Conservation (phyloP, 2,888 invertebrate genomes). For the Cephus runcator region DNA sequence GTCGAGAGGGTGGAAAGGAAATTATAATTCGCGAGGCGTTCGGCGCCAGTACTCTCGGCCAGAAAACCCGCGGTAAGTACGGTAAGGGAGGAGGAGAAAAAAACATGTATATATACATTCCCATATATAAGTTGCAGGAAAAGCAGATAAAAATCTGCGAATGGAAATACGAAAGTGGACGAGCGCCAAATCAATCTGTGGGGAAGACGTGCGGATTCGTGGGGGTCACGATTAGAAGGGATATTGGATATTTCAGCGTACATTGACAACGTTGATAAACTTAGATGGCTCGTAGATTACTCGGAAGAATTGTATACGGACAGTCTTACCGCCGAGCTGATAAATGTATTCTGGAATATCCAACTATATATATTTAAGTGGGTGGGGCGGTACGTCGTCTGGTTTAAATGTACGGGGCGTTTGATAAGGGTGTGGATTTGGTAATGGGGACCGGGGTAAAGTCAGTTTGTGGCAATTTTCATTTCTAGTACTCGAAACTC, state of each 20-base stretch:
- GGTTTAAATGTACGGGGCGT: background rate
- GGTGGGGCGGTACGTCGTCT: background rate
- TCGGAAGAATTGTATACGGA: background rate
- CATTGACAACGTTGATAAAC: background rate
- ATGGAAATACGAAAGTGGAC: background rate
- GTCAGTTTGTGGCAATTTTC: background rate
- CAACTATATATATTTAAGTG: background rate
- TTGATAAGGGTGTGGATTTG: background rate
- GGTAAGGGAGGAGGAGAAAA: background rate
- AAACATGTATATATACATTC: background rate
- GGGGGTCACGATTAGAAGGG: background rate
- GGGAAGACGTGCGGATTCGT: background rate
- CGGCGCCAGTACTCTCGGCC: constrained; percentile 44
- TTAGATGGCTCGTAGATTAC: background rate
- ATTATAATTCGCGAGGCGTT: constrained; percentile 80
- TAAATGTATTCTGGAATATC: background rate
- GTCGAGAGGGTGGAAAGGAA: constrained; percentile 83
- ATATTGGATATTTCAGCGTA: background rate
- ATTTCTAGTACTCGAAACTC: background rate
- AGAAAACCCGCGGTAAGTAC: constrained; percentile 51
- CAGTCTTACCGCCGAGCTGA: background rate
- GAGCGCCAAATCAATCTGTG: background rate
- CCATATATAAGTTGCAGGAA: background rate
- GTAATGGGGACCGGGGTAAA: background rate
- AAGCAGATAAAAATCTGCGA: background rate